Conservation (phyloP, 1,140 invertebrate species). For the Bacillus rossius region DNA sequence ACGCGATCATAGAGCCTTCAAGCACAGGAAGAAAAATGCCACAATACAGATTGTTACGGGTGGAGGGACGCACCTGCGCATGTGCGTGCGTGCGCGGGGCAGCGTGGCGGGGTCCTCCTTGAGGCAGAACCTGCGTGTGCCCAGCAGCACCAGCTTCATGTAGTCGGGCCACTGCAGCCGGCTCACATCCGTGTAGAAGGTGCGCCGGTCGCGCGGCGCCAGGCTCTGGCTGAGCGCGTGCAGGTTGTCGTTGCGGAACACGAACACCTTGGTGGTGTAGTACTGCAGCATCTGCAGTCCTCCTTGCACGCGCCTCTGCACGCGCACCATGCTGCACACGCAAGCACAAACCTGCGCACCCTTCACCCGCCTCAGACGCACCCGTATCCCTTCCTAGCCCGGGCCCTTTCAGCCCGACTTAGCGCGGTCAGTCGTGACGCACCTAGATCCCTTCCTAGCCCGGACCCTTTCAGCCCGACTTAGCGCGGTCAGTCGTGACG, state of each 20-base stretch:
- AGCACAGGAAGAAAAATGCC: too few species aligned
- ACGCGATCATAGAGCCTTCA: too few species aligned
- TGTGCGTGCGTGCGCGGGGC: conserved; percentile 69
- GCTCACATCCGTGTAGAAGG: conserved; percentile 52
- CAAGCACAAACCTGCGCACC: neutral
- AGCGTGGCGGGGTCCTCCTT: conserved; percentile 77
- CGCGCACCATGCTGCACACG: conserved; percentile 52
- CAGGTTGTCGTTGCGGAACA: conserved; percentile 69
- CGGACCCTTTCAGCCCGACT: too few species aligned
- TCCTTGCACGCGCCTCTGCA: conserved; percentile 56
- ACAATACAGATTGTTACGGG: too few species aligned
- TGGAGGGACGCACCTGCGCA: conserved; percentile 35
- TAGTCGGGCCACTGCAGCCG: conserved; percentile 62
- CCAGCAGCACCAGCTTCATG: conserved; percentile 63
- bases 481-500: too few species aligned
- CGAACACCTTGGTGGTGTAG: conserved; percentile 82
- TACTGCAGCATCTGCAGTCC: conserved; percentile 68
- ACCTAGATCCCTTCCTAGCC: too few species aligned
- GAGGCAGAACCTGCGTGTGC: conserved; percentile 68
- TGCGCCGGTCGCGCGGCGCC: conserved; percentile 49
- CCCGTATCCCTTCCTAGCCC: too few species aligned
- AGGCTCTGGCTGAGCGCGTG: conserved; percentile 53
- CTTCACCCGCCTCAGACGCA: too few species aligned
- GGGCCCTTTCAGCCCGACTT: too few species aligned
- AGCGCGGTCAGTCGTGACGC: too few species aligned